These are phyloP conservation scores for Cacatua alba DNA, from an alignment of 2,113 vertebrate genomes.

Conservation along the genomic window DNA sequence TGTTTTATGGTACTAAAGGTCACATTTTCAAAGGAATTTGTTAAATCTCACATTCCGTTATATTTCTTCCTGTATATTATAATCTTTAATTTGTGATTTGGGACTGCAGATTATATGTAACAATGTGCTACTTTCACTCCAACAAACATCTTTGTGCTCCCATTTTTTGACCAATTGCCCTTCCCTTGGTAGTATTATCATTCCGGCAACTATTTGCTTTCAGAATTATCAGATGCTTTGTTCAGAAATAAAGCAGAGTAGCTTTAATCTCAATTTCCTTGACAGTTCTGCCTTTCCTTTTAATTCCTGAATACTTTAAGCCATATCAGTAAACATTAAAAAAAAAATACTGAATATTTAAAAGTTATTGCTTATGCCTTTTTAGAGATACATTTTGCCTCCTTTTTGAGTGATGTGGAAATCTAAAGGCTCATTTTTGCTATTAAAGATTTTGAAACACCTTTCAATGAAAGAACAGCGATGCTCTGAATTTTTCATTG, in stretches of 20 bases:
- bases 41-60: neutral
- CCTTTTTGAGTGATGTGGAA: neutral
- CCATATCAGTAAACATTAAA: neutral
- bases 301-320: constrained; percentile 16
- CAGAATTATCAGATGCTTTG: neutral
- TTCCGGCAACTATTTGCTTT: neutral
- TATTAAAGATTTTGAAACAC: neutral
- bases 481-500: neutral
- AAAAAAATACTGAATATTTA: constrained; percentile 22
- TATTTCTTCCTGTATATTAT: neutral
- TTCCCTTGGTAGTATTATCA: neutral
- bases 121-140: neutral
- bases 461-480: neutral
- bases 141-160: neutral
- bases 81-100: neutral
- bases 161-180: neutral
- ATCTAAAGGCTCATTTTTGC: neutral
- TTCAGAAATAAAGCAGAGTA: neutral
- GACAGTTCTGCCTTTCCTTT: neutral
- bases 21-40: neutral
- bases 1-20: neutral
- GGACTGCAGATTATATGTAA: neutral
- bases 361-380: neutral
- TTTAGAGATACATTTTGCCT: neutral
- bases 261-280: neutral